Conservation (phyloP, 2,888 invertebrate genomes). For the Ypsolopha sequella region DNA sequence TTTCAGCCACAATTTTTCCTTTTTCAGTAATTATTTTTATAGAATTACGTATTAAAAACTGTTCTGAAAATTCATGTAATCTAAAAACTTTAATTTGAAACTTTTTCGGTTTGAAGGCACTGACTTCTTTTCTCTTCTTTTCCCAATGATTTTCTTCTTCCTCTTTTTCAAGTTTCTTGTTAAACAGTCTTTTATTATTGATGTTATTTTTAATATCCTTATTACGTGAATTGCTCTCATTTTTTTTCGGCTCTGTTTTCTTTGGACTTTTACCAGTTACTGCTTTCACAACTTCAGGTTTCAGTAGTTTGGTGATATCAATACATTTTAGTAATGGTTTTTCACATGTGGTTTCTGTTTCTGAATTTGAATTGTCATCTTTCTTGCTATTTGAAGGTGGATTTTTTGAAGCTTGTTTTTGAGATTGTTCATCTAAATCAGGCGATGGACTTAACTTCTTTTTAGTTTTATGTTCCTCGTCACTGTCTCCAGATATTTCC, state of each 20-base stretch:
- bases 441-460: not conserved
- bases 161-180: constrained; percentile 9
- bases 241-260: too few species aligned
- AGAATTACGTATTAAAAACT: constrained; percentile 27
- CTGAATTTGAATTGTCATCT: not conserved
- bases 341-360: constrained; percentile 2
- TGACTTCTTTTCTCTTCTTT: constrained; percentile 29
- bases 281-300: constrained; percentile 25
- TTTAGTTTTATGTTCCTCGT: not conserved
- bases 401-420: not conserved
- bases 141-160: constrained; percentile 19
- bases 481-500: not conserved
- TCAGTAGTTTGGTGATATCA: constrained; percentile 44
- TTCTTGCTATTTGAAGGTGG: too few species aligned
- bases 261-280: too few species aligned
- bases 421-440: not conserved
- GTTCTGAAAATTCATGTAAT: constrained; percentile 28
- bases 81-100: constrained; percentile 31
- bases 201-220: too few species aligned
- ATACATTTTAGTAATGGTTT: constrained; percentile 53
- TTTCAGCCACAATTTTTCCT: constrained; percentile 10
- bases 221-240: too few species aligned
- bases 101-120: constrained; percentile 35
- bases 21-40: constrained; percentile 32
- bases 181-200: constrained; percentile 5